phyloP scores from a whole-genome alignment of 2,888 invertebrate species.

The Microctonus brassicae region DNA sequence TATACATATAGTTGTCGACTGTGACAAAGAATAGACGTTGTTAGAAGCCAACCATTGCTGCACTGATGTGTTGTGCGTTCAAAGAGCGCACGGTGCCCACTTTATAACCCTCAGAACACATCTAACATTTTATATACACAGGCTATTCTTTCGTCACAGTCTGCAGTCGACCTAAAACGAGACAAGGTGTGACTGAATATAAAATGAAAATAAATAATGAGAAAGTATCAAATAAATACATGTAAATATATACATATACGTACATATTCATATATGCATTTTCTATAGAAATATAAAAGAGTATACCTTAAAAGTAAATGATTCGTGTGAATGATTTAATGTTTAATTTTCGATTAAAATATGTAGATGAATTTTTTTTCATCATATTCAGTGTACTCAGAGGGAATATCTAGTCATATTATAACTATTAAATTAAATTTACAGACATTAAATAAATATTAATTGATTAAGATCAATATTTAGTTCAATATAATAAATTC shows the following conservation, averaged over 20 bases:
- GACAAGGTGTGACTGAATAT: slow-evolving; percentile 23
- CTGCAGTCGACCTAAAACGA: slow-evolving; percentile 21
- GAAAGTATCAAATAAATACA: neutral
- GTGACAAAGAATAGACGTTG: slow-evolving; percentile 10
- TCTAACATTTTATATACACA: neutral
- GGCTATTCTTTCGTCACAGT: slow-evolving; percentile 10
- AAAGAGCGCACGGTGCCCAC: neutral
- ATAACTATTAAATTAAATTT: too few species aligned
- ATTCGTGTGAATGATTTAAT: too few species aligned
- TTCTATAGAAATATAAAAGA: too few species aligned
- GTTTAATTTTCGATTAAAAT: too few species aligned
- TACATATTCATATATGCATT: neutral
- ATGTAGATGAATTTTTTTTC: too few species aligned
- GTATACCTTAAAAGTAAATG: too few species aligned
- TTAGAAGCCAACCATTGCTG: neutral
- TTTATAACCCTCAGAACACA: slow-evolving; percentile 21
- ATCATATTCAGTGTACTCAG: too few species aligned
- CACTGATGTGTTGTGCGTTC: neutral
- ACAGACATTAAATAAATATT: too few species aligned
- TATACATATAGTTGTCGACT: neutral
- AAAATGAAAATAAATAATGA: neutral
- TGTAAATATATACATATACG: neutral
- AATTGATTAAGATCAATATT: too few species aligned
- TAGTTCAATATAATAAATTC: too few species aligned
- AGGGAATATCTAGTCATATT: too few species aligned